Evolutionary conservation across 2,888 invertebrate genomes (phyloP).

Genomic region (Mermis nigrescens): DNA sequence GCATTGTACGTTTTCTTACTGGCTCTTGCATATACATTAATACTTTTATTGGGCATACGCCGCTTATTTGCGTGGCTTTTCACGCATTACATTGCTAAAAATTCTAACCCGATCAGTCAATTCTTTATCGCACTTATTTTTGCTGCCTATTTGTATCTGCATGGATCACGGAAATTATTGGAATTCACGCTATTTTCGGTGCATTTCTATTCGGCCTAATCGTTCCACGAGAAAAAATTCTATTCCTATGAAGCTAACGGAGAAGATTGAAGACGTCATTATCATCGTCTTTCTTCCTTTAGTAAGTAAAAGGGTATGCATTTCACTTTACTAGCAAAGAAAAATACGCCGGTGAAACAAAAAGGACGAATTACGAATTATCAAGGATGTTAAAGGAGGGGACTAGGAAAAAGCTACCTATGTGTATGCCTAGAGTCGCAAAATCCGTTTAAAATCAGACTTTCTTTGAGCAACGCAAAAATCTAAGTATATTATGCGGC

Average conservation of each 20-base stretch:
- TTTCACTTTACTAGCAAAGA: too few relatives aligned
- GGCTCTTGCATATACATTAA: constrained; percentile 9
- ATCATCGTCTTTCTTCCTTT: constrained; percentile 12
- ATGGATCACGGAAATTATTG: constrained; percentile 15
- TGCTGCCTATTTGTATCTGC: constrained; percentile 12
- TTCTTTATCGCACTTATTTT: constrained; percentile 9
- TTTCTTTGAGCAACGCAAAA: too few relatives aligned
- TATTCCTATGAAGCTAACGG: constrained; percentile 14
- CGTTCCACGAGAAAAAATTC: constrained; percentile 12
- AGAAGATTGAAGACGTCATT: constrained; percentile 14
- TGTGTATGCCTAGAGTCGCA: too few relatives aligned
- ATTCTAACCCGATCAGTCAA: constrained; percentile 6
- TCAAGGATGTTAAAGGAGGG: too few relatives aligned
- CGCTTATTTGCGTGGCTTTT: constrained; percentile 6
- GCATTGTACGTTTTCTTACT: constrained; percentile 12
- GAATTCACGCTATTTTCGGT: constrained; percentile 15
- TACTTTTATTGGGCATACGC: constrained; percentile 12
- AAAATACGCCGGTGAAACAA: too few relatives aligned
- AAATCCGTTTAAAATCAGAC: too few relatives aligned
- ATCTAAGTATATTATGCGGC: too few relatives aligned
- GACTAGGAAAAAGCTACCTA: too few relatives aligned
- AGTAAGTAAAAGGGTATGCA: too few relatives aligned
- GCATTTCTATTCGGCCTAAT: constrained; percentile 14
- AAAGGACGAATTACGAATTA: too few relatives aligned
- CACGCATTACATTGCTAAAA: not conserved